Evolutionary conservation across 2,888 invertebrate species (phyloP).

Genomic region (Temnothorax ravouxi): DNA sequence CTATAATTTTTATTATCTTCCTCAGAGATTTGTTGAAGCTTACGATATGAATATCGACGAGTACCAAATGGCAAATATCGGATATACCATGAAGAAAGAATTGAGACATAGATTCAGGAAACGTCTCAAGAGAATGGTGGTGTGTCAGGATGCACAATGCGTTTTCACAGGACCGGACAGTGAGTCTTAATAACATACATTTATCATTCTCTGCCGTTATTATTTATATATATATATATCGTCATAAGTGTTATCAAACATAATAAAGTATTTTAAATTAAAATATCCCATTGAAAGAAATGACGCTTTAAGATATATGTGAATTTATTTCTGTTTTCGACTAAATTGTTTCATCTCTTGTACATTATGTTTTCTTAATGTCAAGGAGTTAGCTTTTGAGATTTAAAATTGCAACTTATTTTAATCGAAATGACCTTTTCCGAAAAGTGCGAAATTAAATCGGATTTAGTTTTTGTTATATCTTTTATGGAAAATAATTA

Average conservation of each 20-base stretch:
- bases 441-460: neutral
- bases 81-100: slow-evolving; percentile 74
- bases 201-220: neutral
- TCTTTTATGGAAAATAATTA: slow-evolving; percentile 5
- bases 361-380: neutral
- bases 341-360: neutral
- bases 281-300: neutral
- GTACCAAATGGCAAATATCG: slow-evolving; percentile 91
- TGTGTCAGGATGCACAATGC: slow-evolving; percentile 72
- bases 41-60: slow-evolving; percentile 92
- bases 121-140: slow-evolving; percentile 75
- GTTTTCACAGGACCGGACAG: slow-evolving; percentile 43
- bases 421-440: neutral
- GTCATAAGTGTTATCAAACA: neutral
- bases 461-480: neutral
- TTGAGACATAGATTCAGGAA: slow-evolving; percentile 76
- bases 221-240: neutral
- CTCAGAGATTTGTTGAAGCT: slow-evolving; percentile 91
- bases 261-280: slow-evolving; percentile 16
- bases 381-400: neutral
- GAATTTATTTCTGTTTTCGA: neutral
- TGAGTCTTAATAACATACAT: neutral
- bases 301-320: neutral
- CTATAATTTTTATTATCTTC: neutral
- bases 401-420: neutral